Base-by-base conservation (phyloP, 53 echinoderm and acorn worm genomes). In the Echinometra lucunter region DNA sequence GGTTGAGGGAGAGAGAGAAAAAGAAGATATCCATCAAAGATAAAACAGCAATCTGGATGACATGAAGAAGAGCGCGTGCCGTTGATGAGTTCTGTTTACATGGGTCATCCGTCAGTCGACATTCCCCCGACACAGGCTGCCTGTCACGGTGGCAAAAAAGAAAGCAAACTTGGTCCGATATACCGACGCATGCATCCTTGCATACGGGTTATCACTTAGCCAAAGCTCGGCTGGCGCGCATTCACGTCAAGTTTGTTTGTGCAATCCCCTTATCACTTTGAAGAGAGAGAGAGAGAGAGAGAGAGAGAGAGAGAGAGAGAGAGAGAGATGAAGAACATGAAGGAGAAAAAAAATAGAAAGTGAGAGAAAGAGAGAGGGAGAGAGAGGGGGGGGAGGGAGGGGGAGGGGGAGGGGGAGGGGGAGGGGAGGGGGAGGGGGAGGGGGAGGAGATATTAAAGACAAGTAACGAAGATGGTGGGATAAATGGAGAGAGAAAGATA, bases 91-190 rank as follows among this genome's bases (percentile, higher is more conserved):
- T 78, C 28, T 88, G 49, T 88, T 88, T 88, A 88, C 34, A 5
- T 9, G 56, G 49, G 55, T 34, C 88, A 88, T 88, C 88, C 88
- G 88, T 88, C 88, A 88, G 88, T 55, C 88, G 49, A 88, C 88
- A 88, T 88, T 88, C 88, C 56, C 88, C 30, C 4, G 88, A 34
- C 30, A 53, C 30, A 8, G 49, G 56, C 88, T 18, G 78, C 38
- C 78, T 78, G 78, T 78, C 78, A 78, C 78, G 38, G 21, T 30
- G 78, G 38, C 78, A 78, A 38, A 72, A 78, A 78, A 78, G 78
- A 78, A 38, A 78, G 78, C 78, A 78, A 78, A 78, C 78, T 56
- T 78, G 42, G 78, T 42, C 38, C 38, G 78, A 78, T n/a, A n/a
- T 78, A 78, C 78, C 78, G 8, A 18, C 35, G 78, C 42, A 78